Evolutionary conservation across 2,113 vertebrate species (phyloP), one percentile per base, ranked within the genome.

Genomic region (Pundamilia nyererei): DNA sequence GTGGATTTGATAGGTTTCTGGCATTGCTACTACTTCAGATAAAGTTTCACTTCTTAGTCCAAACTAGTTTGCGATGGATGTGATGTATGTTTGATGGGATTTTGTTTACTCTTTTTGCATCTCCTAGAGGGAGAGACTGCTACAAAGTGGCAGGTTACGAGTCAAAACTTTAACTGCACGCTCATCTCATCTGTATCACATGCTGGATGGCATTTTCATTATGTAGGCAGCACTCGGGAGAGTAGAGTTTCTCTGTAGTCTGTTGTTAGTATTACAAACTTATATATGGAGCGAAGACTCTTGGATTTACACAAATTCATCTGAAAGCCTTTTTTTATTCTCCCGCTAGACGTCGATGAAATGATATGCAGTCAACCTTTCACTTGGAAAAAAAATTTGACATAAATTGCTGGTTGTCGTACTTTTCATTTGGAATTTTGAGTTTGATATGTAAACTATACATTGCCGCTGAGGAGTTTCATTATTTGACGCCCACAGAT

Each of bases 361-460:
- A 85, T 58, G 81, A 94, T 94, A 90, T 91, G 87, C 93, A 93
- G 47, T 75, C 75, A 80, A 55, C 87, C 84, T 93, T 94, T 95
- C 88, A 92, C 55, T 75, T 86, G 62, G 89, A 81, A 93, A 21
- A 21, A 21, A 21, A 21, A 3, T 21, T 79, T 72, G 80, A 87
- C 87, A 85, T 90, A 55, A 90, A 88, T 89, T 92, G 65, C 87
- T 82, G 80, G 87, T 91, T 92, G 81, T 62, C 31, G 26, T 89
- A 84, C 82, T 88, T 93, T 85, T 87, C 80, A 80, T 77, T 70
- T 38, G 86, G 56, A 90, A 83, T 88, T 72, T 72, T 96, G n/a
- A 97, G 97, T 96, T 94, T 96, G 88, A 97, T 97, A 93, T 95
- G 96, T 87, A 95, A 97, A 82, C 96, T 97, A 93, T 98, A 97